phyloP scores from a whole-genome alignment of 2,113 vertebrate species.

The Irena cyanogastra region DNA sequence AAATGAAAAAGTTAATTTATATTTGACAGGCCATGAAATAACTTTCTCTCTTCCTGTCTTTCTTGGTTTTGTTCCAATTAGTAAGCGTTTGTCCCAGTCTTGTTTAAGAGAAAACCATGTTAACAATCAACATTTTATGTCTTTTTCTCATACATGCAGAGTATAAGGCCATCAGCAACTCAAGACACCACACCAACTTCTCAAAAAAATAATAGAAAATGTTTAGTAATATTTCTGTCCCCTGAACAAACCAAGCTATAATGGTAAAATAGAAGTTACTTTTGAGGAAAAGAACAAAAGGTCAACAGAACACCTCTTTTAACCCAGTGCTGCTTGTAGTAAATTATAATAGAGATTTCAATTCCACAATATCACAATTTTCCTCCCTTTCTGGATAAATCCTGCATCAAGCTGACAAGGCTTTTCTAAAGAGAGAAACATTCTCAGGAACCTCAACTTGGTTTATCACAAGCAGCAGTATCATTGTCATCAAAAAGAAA shows the following conservation, averaged over 20 bases:
- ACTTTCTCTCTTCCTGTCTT: background rate
- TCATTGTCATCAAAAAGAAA: background rate
- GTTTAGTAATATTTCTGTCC: background rate
- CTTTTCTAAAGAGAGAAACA: background rate
- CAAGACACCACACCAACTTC: background rate
- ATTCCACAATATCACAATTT: background rate
- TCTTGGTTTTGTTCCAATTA: background rate
- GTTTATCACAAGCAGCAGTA: background rate
- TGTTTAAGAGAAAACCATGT: background rate
- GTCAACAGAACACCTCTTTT: background rate
- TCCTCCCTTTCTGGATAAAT: background rate
- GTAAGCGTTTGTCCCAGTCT: background rate
- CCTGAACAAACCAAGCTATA: background rate
- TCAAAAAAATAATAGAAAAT: background rate
- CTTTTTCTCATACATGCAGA: background rate
- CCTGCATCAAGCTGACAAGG: background rate
- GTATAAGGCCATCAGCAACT: background rate
- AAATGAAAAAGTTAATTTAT: slow-evolving; percentile 11
- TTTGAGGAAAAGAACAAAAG: background rate
- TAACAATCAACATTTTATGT: background rate
- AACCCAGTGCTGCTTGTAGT: background rate
- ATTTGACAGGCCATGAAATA: background rate
- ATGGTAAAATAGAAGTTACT: background rate
- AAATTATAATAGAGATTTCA: background rate
- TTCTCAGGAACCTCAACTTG: background rate